Evolutionary conservation across 1,140 invertebrate species (phyloP).

Genomic region (Caerostris extrusa): DNA sequence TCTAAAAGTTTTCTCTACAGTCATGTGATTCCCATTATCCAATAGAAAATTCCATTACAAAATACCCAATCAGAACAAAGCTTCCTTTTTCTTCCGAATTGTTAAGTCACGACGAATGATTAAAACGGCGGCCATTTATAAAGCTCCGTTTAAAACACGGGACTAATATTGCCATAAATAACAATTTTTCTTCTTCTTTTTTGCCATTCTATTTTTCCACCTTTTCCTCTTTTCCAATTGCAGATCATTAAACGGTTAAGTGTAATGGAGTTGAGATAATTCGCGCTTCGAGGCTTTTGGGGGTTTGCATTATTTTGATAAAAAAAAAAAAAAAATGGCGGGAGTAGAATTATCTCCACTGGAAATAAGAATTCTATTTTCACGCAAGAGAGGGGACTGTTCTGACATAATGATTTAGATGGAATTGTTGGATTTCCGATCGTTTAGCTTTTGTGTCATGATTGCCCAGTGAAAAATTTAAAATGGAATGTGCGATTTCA

Average conservation of each 20-base stretch:
- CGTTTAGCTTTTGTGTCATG: constrained; percentile 29
- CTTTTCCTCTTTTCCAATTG: constrained; percentile 36
- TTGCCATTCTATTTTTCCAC: not conserved
- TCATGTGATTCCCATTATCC: constrained; percentile 23
- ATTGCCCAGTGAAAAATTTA: too few relatives aligned
- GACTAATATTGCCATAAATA: constrained; percentile 66
- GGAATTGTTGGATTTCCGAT: constrained; percentile 23
- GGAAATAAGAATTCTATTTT: constrained; percentile 19
- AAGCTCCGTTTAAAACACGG: constrained; percentile 44
- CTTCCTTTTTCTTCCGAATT: not conserved
- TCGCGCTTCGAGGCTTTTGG: constrained; percentile 14
- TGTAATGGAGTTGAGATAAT: constrained; percentile 63
- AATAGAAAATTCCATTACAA: constrained; percentile 1
- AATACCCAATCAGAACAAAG: constrained; percentile 39
- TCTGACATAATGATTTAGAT: constrained; percentile 38
- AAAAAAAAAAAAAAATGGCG: not conserved
- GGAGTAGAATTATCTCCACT: not conserved
- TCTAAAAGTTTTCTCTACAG: not conserved
- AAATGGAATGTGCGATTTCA: too few relatives aligned
- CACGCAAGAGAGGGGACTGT: constrained; percentile 22
- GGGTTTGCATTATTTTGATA: constrained; percentile 19
- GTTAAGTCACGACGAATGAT: constrained; percentile 39
- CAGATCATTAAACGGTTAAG: constrained; percentile 55
- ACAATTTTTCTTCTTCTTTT: constrained; percentile 17
- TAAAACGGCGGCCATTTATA: constrained; percentile 63